Conservation (phyloP, 2,113 vertebrate species). For the Cynocephalus volans region DNA sequence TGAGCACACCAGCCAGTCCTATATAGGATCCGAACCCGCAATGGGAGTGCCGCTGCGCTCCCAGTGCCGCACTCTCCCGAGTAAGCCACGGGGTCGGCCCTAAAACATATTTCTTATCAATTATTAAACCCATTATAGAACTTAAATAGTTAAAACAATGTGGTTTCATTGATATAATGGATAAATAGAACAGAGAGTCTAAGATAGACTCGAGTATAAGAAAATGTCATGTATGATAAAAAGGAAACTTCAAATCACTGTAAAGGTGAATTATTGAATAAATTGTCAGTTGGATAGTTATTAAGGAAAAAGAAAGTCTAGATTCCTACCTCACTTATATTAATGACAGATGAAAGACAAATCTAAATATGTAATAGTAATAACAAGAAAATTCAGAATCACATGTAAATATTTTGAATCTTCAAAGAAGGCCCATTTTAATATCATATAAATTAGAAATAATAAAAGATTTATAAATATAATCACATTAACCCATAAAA, state of each 20-base stretch:
- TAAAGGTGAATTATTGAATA: not conserved
- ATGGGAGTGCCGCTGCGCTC: too few relatives aligned
- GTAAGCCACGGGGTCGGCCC: too few relatives aligned
- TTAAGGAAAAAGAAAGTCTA: not conserved
- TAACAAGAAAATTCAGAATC: not conserved
- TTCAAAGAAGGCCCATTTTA: not conserved
- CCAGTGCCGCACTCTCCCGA: too few relatives aligned
- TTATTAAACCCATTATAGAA: not conserved
- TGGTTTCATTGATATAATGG: not conserved
- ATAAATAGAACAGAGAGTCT: not conserved
- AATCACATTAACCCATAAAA: not conserved
- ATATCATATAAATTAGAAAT: not conserved
- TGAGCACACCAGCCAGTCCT: too few relatives aligned
- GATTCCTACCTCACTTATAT: not conserved
- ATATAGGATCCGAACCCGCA: too few relatives aligned
- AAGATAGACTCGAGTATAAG: not conserved
- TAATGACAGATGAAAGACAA: not conserved
- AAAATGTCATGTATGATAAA: not conserved
- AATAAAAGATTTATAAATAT: not conserved
- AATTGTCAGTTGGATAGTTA: not conserved
- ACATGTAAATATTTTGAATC: not conserved
- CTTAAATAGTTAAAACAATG: not conserved
- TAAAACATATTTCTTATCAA: not conserved
- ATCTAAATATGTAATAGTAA: conserved; percentile 11
- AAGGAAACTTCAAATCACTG: not conserved